A percentile compares a stretch with the other conserved stretches of the same genome.
phyloP scores from a whole-genome alignment of 2,113 vertebrate genomes.

The Lota lota region DNA sequence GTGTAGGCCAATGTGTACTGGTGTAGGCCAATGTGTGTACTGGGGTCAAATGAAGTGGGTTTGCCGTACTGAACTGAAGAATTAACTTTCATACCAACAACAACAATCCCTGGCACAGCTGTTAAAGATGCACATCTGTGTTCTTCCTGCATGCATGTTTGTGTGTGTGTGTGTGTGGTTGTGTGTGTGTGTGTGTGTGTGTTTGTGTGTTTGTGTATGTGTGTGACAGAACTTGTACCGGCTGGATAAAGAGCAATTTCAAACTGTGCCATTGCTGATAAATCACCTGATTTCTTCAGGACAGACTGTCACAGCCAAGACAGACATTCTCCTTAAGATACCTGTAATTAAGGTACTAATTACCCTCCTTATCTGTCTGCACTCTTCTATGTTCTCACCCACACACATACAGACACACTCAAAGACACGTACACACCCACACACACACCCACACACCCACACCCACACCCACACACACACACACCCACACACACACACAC shows the following conservation, averaged over 20 bases:
- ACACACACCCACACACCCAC: too few relatives aligned
- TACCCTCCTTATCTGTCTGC: too few relatives aligned
- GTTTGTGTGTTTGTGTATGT: conserved; percentile 14
- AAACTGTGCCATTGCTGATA: conserved; percentile 83
- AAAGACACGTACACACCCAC: background rate
- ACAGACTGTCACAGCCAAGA: conserved; percentile 85
- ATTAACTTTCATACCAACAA: too few relatives aligned
- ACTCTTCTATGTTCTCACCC: background rate
- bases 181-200: conserved; percentile 2
- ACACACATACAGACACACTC: too few relatives aligned
- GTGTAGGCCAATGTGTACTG: too few relatives aligned
- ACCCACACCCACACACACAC: too few relatives aligned
- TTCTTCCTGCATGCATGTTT: conserved; percentile 8
- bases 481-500: too few relatives aligned
- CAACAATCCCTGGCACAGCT: too few relatives aligned
- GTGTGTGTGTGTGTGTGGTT: conserved; percentile 3
- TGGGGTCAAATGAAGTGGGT: too few relatives aligned
- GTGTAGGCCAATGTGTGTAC: too few relatives aligned
- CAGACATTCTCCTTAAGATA: conserved; percentile 75
- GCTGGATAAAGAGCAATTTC: conserved; percentile 88
- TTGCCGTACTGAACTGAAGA: too few relatives aligned
- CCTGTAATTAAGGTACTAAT: conserved; percentile 79
- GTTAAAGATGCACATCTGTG: background rate
- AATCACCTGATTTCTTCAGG: conserved; percentile 77
- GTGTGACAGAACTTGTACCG: conserved; percentile 83